Conservation (phyloP, 2,797 vertebrate genomes). For the Mormyrops boulengeri region DNA sequence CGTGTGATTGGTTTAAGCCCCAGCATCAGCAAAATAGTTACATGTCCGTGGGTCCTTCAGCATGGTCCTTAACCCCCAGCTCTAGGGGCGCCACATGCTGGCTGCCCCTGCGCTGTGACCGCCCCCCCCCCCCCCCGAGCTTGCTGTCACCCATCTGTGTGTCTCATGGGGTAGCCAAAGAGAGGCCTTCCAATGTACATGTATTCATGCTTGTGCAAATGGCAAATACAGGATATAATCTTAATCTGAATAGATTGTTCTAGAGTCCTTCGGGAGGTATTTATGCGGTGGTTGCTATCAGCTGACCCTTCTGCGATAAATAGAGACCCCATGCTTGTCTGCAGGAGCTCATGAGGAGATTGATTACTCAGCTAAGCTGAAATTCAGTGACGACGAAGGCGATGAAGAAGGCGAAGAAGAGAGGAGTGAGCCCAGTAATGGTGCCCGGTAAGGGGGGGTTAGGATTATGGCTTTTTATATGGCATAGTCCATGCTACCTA, state of each 20-base stretch:
- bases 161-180: not conserved
- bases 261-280: not conserved
- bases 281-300: not conserved
- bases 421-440: slow-evolving; percentile 53
- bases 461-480: not conserved
- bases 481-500: not conserved
- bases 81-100: not conserved
- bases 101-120: not conserved
- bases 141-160: not conserved
- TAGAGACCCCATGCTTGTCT: not conserved
- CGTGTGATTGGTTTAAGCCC: not conserved
- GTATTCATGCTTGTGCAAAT: not conserved
- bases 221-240: not conserved
- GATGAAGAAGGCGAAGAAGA: slow-evolving; percentile 80
- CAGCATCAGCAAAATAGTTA: not conserved
- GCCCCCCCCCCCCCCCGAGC: not conserved
- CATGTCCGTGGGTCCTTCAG: not conserved
- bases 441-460: slow-evolving; percentile 54
- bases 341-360: slow-evolving; percentile 91
- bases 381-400: slow-evolving; percentile 93
- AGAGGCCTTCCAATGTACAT: not conserved
- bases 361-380: slow-evolving; percentile 90
- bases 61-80: not conserved
- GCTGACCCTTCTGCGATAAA: not conserved
- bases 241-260: not conserved